Evolutionary conservation across 2,888 invertebrate species (phyloP), one percentile per base, ranked within the genome.

Genomic region (Phyllotreta cruciferae): DNA sequence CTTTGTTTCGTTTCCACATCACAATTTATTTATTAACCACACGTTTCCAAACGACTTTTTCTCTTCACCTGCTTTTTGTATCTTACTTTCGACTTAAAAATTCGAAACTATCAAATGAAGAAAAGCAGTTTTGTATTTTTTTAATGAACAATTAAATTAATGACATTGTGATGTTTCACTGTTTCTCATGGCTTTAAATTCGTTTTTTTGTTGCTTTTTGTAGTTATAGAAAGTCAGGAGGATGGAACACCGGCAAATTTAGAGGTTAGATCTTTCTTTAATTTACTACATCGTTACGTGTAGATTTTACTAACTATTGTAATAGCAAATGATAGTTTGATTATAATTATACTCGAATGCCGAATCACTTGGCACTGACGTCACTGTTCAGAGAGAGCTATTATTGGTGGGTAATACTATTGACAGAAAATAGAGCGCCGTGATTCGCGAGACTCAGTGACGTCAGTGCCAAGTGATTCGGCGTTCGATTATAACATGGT

Each of bases 181-280:
- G 70, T 69, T 71, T 71, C 57, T 68, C 63, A 64, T 52, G 68
- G 74, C 73, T 75, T 74, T 75, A 68, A 66, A 72, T 74, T 72
- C 75, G 66, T 70, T 74, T 73, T 70, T 74, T 74, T 73, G 71
- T 78, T 77, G 78, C 79, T 78, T 24, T 24, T 78, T 79, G 80
- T 80, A 80, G 80, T 79, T 71, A 73, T 80, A 80, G 79, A 80
- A 69, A 77, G 73, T 75, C 73, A 73, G 74, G 71, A 73, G 73
- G 74, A 74, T 66, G 79, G 75, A 73, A 72, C 76, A 66, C 74
- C 75, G 74, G 71, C 73, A 67, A 71, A 66, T 63, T 72, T 76
- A 70, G 80, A 80, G 80, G 80, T 80, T 80, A 80, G 80, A 73
- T 58, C 62, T 68, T 70, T 66, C 61, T 60, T 62, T 53, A 56